phyloP scores from a whole-genome alignment of 2,113 vertebrate genomes.

The Triplophysa rosa region DNA sequence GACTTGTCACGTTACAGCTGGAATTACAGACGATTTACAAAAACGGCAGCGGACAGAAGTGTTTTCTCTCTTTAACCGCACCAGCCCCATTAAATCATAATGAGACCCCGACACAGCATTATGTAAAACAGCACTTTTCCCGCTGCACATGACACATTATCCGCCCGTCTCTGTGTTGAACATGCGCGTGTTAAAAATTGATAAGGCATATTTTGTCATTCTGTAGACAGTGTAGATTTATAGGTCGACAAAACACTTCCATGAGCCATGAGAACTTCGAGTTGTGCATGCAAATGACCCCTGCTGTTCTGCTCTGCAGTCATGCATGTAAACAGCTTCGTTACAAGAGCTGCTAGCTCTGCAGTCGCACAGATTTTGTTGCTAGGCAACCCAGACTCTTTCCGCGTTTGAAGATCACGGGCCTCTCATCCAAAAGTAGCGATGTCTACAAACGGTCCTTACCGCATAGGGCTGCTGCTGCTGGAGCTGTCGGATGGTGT shows the following conservation, averaged over 20 bases:
- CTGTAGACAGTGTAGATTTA: slow-evolving; percentile 31
- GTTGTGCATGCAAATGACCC: slow-evolving; percentile 43
- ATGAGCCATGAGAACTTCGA: too few relatives aligned
- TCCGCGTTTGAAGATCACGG: slow-evolving; percentile 4
- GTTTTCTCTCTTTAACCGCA: not conserved
- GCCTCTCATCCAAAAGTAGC: slow-evolving; percentile 39
- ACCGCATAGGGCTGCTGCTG: slow-evolving; percentile 86
- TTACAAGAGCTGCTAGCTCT: slow-evolving; percentile 27
- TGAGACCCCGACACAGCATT: slow-evolving; percentile 50
- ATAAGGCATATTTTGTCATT: slow-evolving; percentile 36
- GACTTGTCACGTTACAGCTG: not conserved
- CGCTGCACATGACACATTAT: slow-evolving; percentile 51
- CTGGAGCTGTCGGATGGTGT: slow-evolving; percentile 91
- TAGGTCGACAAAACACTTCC: slow-evolving; percentile 48
- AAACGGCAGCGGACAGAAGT: not conserved
- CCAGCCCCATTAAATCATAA: slow-evolving; percentile 56
- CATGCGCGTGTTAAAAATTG: slow-evolving; percentile 64
- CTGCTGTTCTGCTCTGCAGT: slow-evolving; percentile 58
- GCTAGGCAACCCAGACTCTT: slow-evolving; percentile 21
- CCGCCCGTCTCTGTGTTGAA: slow-evolving; percentile 27
- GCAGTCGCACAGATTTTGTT: slow-evolving; percentile 25
- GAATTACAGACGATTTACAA: not conserved
- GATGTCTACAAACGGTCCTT: slow-evolving; percentile 75
- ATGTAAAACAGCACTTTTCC: slow-evolving; percentile 62
- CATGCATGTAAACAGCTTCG: slow-evolving; percentile 62